Evolutionary conservation across 1,140 invertebrate genomes (phyloP).

Genomic region (Drosophila parabipectinata): DNA sequence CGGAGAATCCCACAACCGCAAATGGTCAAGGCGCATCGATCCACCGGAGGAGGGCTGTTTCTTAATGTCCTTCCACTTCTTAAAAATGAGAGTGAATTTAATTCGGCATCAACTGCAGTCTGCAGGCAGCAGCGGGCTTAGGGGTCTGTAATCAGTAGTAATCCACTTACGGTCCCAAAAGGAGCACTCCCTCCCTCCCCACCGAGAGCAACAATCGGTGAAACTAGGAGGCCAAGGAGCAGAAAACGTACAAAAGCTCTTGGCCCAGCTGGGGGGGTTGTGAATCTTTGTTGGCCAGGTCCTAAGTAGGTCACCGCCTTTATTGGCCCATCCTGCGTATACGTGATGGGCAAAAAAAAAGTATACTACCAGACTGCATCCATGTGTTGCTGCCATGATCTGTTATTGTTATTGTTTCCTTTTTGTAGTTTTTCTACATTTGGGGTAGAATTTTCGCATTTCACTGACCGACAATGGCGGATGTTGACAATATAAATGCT

Average conservation of each 20-base stretch:
- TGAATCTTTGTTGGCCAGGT: slow-evolving; percentile 18
- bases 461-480: slow-evolving; percentile 18
- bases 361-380: slow-evolving; percentile 2
- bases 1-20: slow-evolving; percentile 24
- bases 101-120: slow-evolving; percentile 15
- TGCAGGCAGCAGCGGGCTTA: slow-evolving; percentile 1
- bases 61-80: slow-evolving; percentile 13
- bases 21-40: slow-evolving; percentile 61
- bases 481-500: slow-evolving; percentile 4
- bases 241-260: slow-evolving; percentile 28
- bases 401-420: slow-evolving; percentile 36
- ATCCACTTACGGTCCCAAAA: slow-evolving; percentile 32
- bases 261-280: slow-evolving; percentile 14
- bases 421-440: slow-evolving; percentile 11
- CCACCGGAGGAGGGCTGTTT: background rate
- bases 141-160: slow-evolving; percentile 33
- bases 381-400: slow-evolving; percentile 40
- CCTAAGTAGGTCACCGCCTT: slow-evolving; percentile 41
- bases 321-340: slow-evolving; percentile 43
- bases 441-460: slow-evolving; percentile 22
- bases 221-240: slow-evolving; percentile 4
- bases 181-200: background rate
- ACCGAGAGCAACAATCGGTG: slow-evolving; percentile 9
- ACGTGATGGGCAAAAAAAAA: too few relatives aligned
- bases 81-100: slow-evolving; percentile 17